These are phyloP conservation scores for Acleris holmiana DNA, from an alignment of 2,888 invertebrate genomes.

Conservation along the genomic window DNA sequence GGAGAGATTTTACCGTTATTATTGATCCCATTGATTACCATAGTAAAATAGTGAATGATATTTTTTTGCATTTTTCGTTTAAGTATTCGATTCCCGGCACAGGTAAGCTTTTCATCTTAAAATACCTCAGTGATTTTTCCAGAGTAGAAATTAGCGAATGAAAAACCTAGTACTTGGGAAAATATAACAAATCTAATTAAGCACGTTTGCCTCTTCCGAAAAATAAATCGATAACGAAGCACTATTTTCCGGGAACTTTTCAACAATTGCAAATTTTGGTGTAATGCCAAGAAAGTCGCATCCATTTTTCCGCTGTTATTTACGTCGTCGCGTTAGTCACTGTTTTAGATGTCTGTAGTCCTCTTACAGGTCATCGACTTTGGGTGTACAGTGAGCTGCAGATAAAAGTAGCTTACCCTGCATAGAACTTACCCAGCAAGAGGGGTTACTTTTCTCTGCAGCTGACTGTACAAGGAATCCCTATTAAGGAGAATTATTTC, in stretches of 20 bases:
- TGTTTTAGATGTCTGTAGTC: slow-evolving; percentile 28
- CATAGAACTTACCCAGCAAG: too few relatives aligned
- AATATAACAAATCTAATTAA: background rate
- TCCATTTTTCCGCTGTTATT: slow-evolving; percentile 43
- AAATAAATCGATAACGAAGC: background rate
- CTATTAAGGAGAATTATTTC: slow-evolving; percentile 2
- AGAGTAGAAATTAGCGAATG: too few relatives aligned
- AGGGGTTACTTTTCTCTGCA: too few relatives aligned
- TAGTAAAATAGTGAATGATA: too few relatives aligned
- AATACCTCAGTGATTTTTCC: too few relatives aligned
- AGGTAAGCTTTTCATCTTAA: too few relatives aligned
- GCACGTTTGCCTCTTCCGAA: background rate
- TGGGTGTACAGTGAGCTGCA: background rate
- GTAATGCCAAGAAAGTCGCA: slow-evolving; percentile 39
- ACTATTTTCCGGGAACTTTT: slow-evolving; percentile 5
- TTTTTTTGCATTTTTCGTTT: too few relatives aligned
- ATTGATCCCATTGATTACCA: too few relatives aligned
- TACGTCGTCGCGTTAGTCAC: slow-evolving; percentile 28
- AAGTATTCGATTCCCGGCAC: too few relatives aligned
- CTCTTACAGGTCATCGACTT: slow-evolving; percentile 27
- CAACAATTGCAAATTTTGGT: slow-evolving; percentile 36
- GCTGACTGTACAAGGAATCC: slow-evolving; percentile 14
- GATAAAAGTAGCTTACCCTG: too few relatives aligned
- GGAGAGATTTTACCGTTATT: too few relatives aligned
- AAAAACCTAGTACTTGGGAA: background rate